Base-by-base conservation (phyloP, 1,140 invertebrate species). In the Pseudomyrmex gracilis region DNA sequence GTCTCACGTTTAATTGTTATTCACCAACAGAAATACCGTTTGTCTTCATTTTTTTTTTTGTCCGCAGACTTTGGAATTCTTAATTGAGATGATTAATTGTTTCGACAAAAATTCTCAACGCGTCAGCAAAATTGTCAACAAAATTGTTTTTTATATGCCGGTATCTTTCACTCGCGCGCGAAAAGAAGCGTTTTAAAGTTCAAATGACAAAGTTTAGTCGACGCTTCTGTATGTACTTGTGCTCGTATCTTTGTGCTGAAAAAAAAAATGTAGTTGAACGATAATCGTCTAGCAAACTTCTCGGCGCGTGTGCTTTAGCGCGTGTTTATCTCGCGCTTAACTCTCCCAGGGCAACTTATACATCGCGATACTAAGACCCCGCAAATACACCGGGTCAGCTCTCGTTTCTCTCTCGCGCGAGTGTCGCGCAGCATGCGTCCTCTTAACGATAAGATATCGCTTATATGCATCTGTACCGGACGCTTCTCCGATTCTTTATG, bases 271-370 rank as follows among this genome's bases (percentile, higher is more conserved):
- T 20, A 22, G 9, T 22, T 2, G 43, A 34, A 68, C 53, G 76
- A 58, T 78, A 22, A 20, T 12, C 64, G 5, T 43, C 51, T 76
- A 43, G 73, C 43, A 76, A 53, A 66, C 47, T 78, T 57, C 63
- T 57, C 49, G 68, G 9, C 43, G 53, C 53, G 57, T 58, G 61
- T 64, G 24, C 61, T 80, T 60, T 49, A 80, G 5, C 53, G 34
- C 20, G 10, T 58, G 55, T 71, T 58, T 80, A 60, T 15, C 22
- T 24, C 51, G 20, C 20, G 64, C 51, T 70, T 45, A 58, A 57
- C 43, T 57, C 15, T 34, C 34, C 57, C 43, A 70, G 76, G 57
- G 64, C 53, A 70, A 80, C 58, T 80, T 58, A 80, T 34, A 5
- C 7, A 34, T 70, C 51, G 64, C 34, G 43, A 78, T 20, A 34